A percentile compares a stretch with the other conserved stretches of the same genome.
Evolutionary conservation across 2,113 vertebrate genomes (phyloP).

Genomic region (Microtus richardsoni): DNA sequence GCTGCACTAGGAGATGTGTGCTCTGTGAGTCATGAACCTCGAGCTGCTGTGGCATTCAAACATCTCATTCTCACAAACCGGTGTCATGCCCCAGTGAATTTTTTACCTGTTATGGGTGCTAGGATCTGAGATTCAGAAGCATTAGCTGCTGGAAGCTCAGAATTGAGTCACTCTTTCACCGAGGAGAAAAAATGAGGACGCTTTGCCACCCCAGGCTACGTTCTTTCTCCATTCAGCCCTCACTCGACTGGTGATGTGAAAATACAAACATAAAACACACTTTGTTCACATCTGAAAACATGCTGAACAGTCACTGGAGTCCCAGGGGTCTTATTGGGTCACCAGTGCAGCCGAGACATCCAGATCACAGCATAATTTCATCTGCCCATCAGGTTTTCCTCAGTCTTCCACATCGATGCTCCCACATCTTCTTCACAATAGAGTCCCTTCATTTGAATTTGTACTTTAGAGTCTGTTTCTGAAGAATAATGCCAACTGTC

Average conservation of each 20-base stretch:
- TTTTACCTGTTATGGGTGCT: background rate
- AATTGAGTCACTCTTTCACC: background rate
- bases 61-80: background rate
- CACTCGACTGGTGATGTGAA: background rate
- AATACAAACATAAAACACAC: background rate
- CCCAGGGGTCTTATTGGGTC: background rate
- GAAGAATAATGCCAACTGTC: background rate
- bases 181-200: background rate
- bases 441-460: background rate
- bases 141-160: background rate
- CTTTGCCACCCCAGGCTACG: background rate
- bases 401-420: background rate
- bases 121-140: background rate
- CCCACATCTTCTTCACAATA: background rate
- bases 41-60: background rate
- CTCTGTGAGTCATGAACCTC: background rate
- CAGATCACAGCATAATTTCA: background rate
- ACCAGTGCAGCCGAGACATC: background rate
- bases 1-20: background rate
- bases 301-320: background rate
- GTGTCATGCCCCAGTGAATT: background rate
- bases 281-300: background rate
- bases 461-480: background rate
- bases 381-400: background rate
- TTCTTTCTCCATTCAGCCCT: background rate